Conservation (phyloP, 1,140 invertebrate species). For the Magallana gigas region DNA sequence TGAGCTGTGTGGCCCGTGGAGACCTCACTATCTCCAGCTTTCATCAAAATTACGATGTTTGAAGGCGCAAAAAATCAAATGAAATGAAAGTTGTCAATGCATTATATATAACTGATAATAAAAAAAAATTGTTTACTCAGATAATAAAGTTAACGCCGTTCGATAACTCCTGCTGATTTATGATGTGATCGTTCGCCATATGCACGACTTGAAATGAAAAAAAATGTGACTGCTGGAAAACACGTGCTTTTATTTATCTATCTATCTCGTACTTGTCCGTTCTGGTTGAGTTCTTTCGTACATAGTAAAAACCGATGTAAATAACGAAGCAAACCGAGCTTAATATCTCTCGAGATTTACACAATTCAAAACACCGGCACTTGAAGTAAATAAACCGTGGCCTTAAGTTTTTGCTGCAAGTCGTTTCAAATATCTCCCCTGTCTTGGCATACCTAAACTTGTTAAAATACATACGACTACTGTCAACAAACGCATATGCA, state of each 20-base stretch:
- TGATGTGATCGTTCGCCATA: not conserved
- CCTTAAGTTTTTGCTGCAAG: not conserved
- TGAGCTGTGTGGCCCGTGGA: not conserved
- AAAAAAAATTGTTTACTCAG: not conserved
- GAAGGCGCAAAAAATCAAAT: not conserved
- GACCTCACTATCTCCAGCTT: not conserved
- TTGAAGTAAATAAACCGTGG: constrained; percentile 21
- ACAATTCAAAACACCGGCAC: not conserved
- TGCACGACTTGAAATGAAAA: not conserved
- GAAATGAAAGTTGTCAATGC: constrained; percentile 15
- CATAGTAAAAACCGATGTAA: constrained; percentile 1
- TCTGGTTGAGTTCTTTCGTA: constrained; percentile 5
- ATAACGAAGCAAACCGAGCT: not conserved
- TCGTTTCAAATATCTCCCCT: not conserved
- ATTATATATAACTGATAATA: not conserved
- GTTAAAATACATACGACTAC: too few relatives aligned
- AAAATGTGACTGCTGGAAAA: constrained; percentile 8
- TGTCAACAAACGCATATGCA: too few relatives aligned
- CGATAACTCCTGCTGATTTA: not conserved
- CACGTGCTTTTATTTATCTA: constrained; percentile 17
- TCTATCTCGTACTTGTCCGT: constrained; percentile 19
- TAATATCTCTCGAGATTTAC: not conserved
- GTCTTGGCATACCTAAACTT: too few relatives aligned
- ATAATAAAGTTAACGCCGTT: not conserved
- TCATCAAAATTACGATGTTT: constrained; percentile 4